Conservation (phyloP, 1,140 invertebrate genomes). For the Glomeris maerens region DNA sequence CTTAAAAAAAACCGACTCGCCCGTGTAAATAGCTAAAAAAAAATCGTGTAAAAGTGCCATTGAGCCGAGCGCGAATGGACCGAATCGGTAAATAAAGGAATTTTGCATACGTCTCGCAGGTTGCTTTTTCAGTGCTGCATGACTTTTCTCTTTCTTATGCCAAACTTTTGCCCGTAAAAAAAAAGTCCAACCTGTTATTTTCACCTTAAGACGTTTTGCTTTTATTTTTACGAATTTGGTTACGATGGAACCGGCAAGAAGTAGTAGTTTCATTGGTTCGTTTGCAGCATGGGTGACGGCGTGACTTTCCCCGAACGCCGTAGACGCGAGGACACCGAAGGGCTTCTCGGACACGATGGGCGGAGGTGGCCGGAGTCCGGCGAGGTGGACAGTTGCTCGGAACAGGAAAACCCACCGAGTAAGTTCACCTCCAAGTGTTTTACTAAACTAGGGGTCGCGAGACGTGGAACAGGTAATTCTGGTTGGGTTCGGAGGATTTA, state of each 20-base stretch:
- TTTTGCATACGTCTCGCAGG: no score
- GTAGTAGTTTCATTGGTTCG: slow-evolving; percentile 15
- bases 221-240: no score
- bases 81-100: no score
- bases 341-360: slow-evolving; percentile 45
- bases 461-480: no score
- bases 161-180: not conserved
- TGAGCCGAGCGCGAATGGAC: no score
- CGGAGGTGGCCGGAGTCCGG: slow-evolving; percentile 33
- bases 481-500: no score
- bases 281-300: slow-evolving; percentile 60
- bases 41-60: no score
- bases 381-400: slow-evolving; percentile 33
- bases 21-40: no score
- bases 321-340: slow-evolving; percentile 65
- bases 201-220: not conserved
- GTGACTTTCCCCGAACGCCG: slow-evolving; percentile 64
- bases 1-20: not conserved
- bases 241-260: no score
- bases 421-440: no score
- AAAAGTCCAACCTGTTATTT: not conserved
- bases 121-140: not conserved
- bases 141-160: not conserved
- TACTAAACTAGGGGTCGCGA: no score
- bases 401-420: no score